Conservation (phyloP, 2,888 invertebrate genomes). For the Campaea margaritaria region DNA sequence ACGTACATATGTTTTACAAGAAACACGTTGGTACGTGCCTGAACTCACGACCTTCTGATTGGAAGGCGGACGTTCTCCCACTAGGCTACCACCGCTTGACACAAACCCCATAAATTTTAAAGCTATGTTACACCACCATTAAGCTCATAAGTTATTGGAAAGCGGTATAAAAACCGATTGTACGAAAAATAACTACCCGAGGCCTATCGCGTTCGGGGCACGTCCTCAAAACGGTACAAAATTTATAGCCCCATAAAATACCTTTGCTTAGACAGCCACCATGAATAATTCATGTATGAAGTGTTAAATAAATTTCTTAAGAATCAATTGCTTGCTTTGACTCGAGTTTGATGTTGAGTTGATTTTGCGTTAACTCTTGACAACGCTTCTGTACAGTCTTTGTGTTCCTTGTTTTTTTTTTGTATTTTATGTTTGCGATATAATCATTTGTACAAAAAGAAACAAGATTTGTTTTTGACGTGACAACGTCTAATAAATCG, state of each 20-base stretch:
- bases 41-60: too few species aligned
- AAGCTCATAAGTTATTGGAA: slow-evolving; percentile 13
- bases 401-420: too few species aligned
- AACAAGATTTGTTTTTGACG: too few species aligned
- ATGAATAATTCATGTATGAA: slow-evolving; percentile 41
- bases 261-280: slow-evolving; percentile 37
- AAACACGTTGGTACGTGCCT: too few species aligned
- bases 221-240: slow-evolving; percentile 39
- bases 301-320: slow-evolving; percentile 40
- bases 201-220: slow-evolving; percentile 37
- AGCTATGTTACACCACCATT: slow-evolving; percentile 5
- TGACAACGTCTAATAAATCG: too few species aligned
- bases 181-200: slow-evolving; percentile 29
- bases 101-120: background rate
- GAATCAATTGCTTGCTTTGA: slow-evolving; percentile 38
- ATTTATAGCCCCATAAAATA: slow-evolving; percentile 43
- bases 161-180: slow-evolving; percentile 14
- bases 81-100: too few species aligned
- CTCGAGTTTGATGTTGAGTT: slow-evolving; percentile 3
- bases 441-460: too few species aligned
- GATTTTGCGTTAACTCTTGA: background rate
- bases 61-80: too few species aligned
- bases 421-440: too few species aligned
- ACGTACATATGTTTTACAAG: too few species aligned
- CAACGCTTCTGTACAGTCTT: too few species aligned